phyloP scores from a whole-genome alignment of 1,140 invertebrate genomes.

The Drosophila parvula region DNA sequence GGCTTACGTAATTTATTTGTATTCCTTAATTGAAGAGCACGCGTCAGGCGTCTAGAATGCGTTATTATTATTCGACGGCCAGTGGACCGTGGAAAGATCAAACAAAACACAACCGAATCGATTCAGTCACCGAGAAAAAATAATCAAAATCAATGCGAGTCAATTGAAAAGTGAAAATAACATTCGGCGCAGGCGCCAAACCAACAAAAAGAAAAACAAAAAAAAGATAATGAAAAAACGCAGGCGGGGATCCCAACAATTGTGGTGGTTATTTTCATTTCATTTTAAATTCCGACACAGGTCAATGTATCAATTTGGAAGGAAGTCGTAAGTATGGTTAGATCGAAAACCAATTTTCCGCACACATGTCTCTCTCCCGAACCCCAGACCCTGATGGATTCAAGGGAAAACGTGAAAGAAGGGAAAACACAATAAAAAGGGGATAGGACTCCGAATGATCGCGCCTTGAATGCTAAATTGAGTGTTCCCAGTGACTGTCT shows the following conservation, averaged over 20 bases:
- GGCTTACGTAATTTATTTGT: constrained; percentile 54
- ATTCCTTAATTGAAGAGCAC: constrained; percentile 60
- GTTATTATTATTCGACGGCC: constrained; percentile 32
- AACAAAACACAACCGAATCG: constrained; percentile 18
- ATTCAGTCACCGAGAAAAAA: constrained; percentile 26
- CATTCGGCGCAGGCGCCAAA: constrained; percentile 59
- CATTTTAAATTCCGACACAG: constrained; percentile 1
- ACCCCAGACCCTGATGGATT: not conserved
- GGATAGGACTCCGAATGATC: constrained; percentile 14
- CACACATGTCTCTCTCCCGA: constrained; percentile 58
- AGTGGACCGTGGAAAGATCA: constrained; percentile 60
- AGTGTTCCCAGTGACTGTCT: constrained; percentile 12
- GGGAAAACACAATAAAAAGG: constrained; percentile 3
- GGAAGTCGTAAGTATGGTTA: not conserved
- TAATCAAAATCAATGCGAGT: constrained; percentile 77
- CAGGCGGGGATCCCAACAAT: constrained; percentile 15
- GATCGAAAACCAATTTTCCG: constrained; percentile 63
- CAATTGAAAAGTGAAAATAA: constrained; percentile 67
- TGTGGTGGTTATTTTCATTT: constrained; percentile 25
- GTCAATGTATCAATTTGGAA: constrained; percentile 67
- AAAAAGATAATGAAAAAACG: not conserved
- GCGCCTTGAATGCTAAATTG: constrained; percentile 69
- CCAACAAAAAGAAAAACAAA: constrained; percentile 24
- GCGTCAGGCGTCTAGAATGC: constrained; percentile 48
- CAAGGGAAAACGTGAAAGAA: not conserved